Conservation (phyloP, 2,888 invertebrate species). For the Raillietiella orientalis region DNA sequence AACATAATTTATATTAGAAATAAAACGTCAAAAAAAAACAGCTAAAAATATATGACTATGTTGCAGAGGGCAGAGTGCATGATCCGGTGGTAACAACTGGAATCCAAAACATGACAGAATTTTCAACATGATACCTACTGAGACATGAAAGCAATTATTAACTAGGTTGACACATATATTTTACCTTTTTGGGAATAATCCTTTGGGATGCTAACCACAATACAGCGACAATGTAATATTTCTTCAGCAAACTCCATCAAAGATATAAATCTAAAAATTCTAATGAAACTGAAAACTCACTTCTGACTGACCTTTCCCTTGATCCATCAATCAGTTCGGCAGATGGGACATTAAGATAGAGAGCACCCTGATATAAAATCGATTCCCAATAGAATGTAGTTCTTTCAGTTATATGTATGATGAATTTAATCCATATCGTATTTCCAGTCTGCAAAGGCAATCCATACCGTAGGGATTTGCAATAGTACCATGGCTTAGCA, state of each 20-base stretch:
- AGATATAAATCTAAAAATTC: constrained; percentile 30
- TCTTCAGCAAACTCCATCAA: constrained; percentile 87
- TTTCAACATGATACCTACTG: too few species aligned
- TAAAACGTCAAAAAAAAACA: too few species aligned
- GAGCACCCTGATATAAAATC: constrained; percentile 33
- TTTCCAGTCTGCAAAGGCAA: constrained; percentile 21
- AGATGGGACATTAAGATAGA: constrained; percentile 57
- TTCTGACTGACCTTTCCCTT: constrained; percentile 42
- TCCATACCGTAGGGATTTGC: constrained; percentile 14
- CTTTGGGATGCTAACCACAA: constrained; percentile 46
- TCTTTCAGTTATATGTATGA: constrained; percentile 39
- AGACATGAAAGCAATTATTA: too few species aligned
- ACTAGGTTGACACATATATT: too few species aligned
- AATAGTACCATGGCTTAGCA: neutral
- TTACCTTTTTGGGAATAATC: constrained; percentile 42
- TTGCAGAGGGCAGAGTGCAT: too few species aligned
- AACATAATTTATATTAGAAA: too few species aligned
- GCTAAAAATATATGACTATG: too few species aligned
- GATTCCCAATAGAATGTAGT: constrained; percentile 55
- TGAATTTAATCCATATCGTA: constrained; percentile 35
- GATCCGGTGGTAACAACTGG: too few species aligned
- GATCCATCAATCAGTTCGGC: constrained; percentile 63
- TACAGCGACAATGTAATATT: constrained; percentile 42
- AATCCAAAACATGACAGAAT: too few species aligned
- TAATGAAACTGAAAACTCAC: too few species aligned